Conservation (phyloP, 2,113 vertebrate genomes). For the Engraulis encrasicolus region DNA sequence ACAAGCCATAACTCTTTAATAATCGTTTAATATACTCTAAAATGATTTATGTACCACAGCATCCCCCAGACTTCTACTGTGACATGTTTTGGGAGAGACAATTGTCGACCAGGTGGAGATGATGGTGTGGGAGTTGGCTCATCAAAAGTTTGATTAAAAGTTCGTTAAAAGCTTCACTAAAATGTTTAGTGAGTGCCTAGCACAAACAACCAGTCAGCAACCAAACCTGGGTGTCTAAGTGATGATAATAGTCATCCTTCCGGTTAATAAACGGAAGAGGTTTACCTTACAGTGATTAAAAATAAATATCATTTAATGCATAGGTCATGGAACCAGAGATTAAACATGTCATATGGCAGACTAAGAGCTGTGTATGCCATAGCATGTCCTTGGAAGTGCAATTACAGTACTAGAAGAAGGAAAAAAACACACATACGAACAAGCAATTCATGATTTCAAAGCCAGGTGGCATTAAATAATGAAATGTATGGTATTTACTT, state of each 20-base stretch:
- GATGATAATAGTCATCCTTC: neutral
- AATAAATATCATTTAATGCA: neutral
- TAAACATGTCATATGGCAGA: neutral
- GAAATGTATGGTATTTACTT: too few relatives aligned
- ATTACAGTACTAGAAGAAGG: neutral
- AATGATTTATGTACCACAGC: too few relatives aligned
- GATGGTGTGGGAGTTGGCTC: too few relatives aligned
- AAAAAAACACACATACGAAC: too few relatives aligned
- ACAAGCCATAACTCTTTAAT: too few relatives aligned
- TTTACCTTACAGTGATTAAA: neutral
- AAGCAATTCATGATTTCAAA: neutral
- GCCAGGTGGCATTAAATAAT: neutral
- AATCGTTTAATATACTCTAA: too few relatives aligned
- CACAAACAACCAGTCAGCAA: constrained; percentile 1
- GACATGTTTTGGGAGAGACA: too few relatives aligned
- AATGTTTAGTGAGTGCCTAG: too few relatives aligned
- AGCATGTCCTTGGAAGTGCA: neutral
- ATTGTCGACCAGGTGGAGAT: too few relatives aligned
- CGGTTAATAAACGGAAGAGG: neutral
- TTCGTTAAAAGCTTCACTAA: too few relatives aligned
- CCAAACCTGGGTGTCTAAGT: neutral
- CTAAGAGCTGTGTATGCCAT: neutral
- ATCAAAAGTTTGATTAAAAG: too few relatives aligned
- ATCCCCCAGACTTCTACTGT: too few relatives aligned
- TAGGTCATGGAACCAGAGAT: neutral